Evolutionary conservation across 2,797 vertebrate genomes (phyloP), one percentile per base, ranked within the genome.

Genomic region (Lithobates sylvaticus): DNA sequence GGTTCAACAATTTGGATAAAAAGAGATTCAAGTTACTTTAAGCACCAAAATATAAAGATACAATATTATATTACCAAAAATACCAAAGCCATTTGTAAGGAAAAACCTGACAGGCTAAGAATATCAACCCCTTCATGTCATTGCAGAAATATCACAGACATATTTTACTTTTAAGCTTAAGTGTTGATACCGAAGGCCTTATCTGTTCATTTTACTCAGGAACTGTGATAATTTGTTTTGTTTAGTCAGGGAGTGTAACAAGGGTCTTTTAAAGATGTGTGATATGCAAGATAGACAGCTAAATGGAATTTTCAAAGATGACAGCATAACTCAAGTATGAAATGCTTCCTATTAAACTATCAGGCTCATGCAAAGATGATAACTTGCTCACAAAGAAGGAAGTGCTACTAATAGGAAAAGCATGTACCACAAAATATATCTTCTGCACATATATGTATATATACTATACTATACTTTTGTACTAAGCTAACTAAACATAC

Each of bases 171-270:
- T 39, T 36, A 71, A 39, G 26, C 39, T 7, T 71, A 39, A 32
- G 34, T 71, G 69, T 71, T 32, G 69, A 71, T 18, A 71, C 32
- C 6, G 18, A 70, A 34, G 10, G 32, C 7, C 68, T 36, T 70
- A 70, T 70, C 32, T 34, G 32, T 70, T 70, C 16, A 36, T 70
- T 70, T 0, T 90, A 88, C 88, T 91, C 90, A 91, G 89, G 85
- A 89, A 47, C 69, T 61, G 78, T 88, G 93, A 94, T 92, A 94
- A 76, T 21, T 27, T 89, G 90, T 88, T 88, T 89, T 86, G 90
- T 91, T 90, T 93, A 93, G 92, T 81, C 84, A 84, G 88, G 89
- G 91, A 88, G 90, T 68, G 65, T 81, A 93, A 89, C 85, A 91
- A 92, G 74, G 81, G 34, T 79, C 88, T 91, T 91, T 93, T 94